Conservation (phyloP, 2,797 vertebrate genomes). For the Ciconia nigra region DNA sequence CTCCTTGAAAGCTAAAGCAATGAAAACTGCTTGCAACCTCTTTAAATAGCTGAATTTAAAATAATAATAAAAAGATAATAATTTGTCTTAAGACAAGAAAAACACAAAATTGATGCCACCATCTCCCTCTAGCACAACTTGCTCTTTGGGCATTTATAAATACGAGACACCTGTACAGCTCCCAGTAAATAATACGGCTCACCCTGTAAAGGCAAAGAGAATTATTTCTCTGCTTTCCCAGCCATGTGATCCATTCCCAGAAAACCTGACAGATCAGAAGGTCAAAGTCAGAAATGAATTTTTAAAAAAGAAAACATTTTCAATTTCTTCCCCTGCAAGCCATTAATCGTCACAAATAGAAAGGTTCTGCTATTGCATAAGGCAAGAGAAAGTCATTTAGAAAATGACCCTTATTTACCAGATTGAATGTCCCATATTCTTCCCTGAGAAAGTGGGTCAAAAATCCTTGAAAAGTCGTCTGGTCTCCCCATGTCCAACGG, state of each 20-base stretch:
- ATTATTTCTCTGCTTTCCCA: neutral
- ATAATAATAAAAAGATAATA: neutral
- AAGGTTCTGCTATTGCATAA: neutral
- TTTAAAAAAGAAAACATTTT: neutral
- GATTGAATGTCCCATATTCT: constrained; percentile 95
- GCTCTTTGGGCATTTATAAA: neutral
- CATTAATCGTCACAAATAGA: neutral
- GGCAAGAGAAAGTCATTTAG: neutral
- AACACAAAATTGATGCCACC: neutral
- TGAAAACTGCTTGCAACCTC: neutral
- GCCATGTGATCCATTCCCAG: neutral
- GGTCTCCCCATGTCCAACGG: constrained; percentile 98
- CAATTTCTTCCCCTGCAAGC: neutral
- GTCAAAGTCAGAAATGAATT: neutral
- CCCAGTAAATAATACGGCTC: neutral
- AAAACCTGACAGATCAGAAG: neutral
- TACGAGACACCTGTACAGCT: neutral
- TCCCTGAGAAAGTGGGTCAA: constrained; percentile 92
- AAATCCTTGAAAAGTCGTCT: constrained; percentile 88
- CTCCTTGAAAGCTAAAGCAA: neutral
- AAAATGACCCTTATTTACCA: constrained; percentile 72
- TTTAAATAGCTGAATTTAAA: neutral
- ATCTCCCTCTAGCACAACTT: neutral
- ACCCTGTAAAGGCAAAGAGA: neutral
- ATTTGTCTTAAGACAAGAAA: neutral